These are phyloP conservation scores for Ennomos fuscantarius DNA, from an alignment of 2,888 invertebrate species.

Conservation along the genomic window DNA sequence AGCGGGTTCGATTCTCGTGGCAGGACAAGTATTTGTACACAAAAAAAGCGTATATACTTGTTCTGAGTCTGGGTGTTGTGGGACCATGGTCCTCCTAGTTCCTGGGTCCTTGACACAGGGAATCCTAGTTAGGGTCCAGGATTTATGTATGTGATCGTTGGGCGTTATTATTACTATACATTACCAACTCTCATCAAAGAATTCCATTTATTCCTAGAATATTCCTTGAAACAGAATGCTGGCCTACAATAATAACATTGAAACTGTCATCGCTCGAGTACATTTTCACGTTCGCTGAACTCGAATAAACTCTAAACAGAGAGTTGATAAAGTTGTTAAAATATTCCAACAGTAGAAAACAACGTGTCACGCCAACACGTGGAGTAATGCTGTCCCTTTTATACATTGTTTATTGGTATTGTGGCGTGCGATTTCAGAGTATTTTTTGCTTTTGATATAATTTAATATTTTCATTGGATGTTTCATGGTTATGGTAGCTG, in stretches of 20 bases:
- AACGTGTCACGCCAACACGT: slow-evolving; percentile 41
- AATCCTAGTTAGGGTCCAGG: too few relatives aligned
- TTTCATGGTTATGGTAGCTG: too few relatives aligned
- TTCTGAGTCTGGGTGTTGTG: too few relatives aligned
- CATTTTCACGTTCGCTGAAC: slow-evolving; percentile 21
- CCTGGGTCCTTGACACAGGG: too few relatives aligned
- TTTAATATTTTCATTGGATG: too few relatives aligned
- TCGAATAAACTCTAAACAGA: slow-evolving; percentile 29
- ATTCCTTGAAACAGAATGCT: slow-evolving; percentile 25
- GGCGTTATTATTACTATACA: not conserved
- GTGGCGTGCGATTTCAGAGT: too few relatives aligned
- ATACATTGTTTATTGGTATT: not conserved
- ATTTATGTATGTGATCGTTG: too few relatives aligned
- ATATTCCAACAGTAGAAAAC: slow-evolving; percentile 59
- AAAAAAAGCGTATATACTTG: too few relatives aligned
- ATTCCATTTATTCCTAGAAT: slow-evolving; percentile 19
- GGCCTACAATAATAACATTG: slow-evolving; percentile 22
- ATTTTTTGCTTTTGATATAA: too few relatives aligned
- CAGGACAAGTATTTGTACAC: too few relatives aligned
- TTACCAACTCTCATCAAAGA: not conserved
- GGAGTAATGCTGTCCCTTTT: not conserved
- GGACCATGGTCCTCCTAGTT: too few relatives aligned
- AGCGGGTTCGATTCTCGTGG: too few relatives aligned
- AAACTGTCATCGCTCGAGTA: slow-evolving; percentile 30
- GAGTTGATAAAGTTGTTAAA: slow-evolving; percentile 63